Base-by-base conservation (phyloP, 2,888 invertebrate species). In the Pedicia rivosa region DNA sequence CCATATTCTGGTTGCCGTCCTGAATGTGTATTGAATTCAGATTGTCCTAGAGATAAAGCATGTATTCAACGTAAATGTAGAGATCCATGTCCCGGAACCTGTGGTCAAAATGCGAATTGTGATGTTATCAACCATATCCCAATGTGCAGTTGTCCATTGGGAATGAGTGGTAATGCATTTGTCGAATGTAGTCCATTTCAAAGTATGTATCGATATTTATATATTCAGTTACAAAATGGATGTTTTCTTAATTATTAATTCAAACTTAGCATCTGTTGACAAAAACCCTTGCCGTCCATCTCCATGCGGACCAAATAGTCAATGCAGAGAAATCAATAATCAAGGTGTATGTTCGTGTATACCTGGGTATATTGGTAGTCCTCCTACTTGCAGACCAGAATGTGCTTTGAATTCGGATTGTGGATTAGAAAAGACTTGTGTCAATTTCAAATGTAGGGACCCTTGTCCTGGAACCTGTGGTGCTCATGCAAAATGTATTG, bases 11-110 rank as follows among this genome's bases (percentile, higher is more conserved):
- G 74, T 28, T 86, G 84, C 54, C 70, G 81, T 46, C 84, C 84
- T 1, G 83, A 84, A 59, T 88, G 87, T 57, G 71, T 80, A 2
- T 57, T 80, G 2, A 86, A 78, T 53, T 70, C 75, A 0, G 86
- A 87, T 50, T 90, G 88, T 58, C 64, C 78, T 2, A 62, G 71
- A 35, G 74, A 80, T 51, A 74, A 71, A 52, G 78, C 86, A 13
- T 90, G 90, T 51, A 63, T 79, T 24, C 70, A 74, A 42, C 78
- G 77, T 40, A 83, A 83, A 60, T 90, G 90, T 52, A 61, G 69
- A n/a, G 75, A 88, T 59, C 87, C 88, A 5, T 88, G 88, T 48
- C 72, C 73, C n/a, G 78, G 78, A 43, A 77, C 77, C 48, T 88
- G 87, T 52, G 87, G 82, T 8, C 60, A 68, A 36, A 76, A 75